Conservation (phyloP, 2,797 vertebrate genomes). For the Enteromius thamalakanensis region DNA sequence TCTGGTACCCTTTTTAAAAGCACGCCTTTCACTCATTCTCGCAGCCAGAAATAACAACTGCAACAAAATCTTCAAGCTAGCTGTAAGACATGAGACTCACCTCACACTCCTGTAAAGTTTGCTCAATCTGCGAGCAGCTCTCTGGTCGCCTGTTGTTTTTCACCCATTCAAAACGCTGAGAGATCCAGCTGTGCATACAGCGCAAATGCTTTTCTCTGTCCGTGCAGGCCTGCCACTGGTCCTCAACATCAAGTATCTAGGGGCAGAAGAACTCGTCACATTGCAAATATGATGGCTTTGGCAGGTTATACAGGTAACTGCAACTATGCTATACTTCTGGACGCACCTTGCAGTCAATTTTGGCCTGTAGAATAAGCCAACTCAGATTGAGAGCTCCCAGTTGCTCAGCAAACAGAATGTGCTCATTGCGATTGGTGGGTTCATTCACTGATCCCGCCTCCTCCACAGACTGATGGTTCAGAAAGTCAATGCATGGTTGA, state of each 20-base stretch:
- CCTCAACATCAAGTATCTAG: slow-evolving; percentile 80
- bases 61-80: neutral
- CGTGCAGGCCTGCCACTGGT: slow-evolving; percentile 75
- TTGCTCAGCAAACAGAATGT: slow-evolving; percentile 80
- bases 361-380: slow-evolving; percentile 80
- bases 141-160: slow-evolving; percentile 70
- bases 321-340: neutral
- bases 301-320: neutral
- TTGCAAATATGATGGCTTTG: neutral
- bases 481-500: slow-evolving; percentile 84
- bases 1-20: neutral
- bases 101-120: slow-evolving; percentile 80
- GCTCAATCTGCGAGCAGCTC: slow-evolving; percentile 74
- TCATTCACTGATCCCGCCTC: slow-evolving; percentile 74
- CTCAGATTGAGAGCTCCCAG: slow-evolving; percentile 81
- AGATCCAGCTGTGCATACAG: slow-evolving; percentile 74
- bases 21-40: neutral
- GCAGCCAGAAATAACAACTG: neutral
- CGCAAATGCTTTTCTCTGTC: slow-evolving; percentile 81
- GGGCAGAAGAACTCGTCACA: neutral
- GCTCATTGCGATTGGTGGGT: slow-evolving; percentile 76
- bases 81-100: slow-evolving; percentile 68
- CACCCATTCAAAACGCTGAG: slow-evolving; percentile 75
- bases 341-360: slow-evolving; percentile 82
- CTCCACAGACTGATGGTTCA: slow-evolving; percentile 86